Evolutionary conservation across 2,888 invertebrate genomes (phyloP), one percentile per base, ranked within the genome.

Genomic region (Lithophane leautieri): DNA sequence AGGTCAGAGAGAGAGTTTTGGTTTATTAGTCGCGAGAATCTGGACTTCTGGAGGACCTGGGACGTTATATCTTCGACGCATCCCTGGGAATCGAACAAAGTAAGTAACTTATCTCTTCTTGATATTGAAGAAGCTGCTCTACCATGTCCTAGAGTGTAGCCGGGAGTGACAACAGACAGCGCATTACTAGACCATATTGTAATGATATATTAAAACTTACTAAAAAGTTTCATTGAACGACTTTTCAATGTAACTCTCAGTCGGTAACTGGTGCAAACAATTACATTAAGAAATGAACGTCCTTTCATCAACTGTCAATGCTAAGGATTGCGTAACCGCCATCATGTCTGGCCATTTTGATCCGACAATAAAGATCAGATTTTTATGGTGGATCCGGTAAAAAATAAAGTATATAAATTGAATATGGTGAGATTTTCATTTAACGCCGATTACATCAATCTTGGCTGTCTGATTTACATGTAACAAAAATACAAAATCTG

Each of bases 221-320:
- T 19, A 16, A 68, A 65, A 58, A 58, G 40, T 50, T 70, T 62
- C n/a, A 67, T 66, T 76, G 28, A 52, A 76, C 28, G 6, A 0
- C 2, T 44, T 70, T 67, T 82, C 67, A 80, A 66, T 76, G 67
- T 28, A 25, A 81, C 60, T 61, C 22, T 52, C 66, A 54, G 56
- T 58, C 0, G 16, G 73, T 72, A 74, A 77, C 67, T 69, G 73
- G 81, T 69, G 52, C 80, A 74, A 79, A 79, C 50, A 82, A 79
- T 79, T 79, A 70, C 42, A 69, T 76, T 79, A 60, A 83, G 61
- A 77, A 77, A 81, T 52, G 22, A 54, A 66, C 70, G 74, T 85
- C 78, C 76, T 85, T 85, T 83, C 78, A 78, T 78, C 79, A 79
- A 78, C 74, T 80, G 82, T 80, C 79, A 79, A 70, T 82, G 79